Evolutionary conservation across 2,113 vertebrate genomes (phyloP).

Genomic region (Clupea harengus): DNA sequence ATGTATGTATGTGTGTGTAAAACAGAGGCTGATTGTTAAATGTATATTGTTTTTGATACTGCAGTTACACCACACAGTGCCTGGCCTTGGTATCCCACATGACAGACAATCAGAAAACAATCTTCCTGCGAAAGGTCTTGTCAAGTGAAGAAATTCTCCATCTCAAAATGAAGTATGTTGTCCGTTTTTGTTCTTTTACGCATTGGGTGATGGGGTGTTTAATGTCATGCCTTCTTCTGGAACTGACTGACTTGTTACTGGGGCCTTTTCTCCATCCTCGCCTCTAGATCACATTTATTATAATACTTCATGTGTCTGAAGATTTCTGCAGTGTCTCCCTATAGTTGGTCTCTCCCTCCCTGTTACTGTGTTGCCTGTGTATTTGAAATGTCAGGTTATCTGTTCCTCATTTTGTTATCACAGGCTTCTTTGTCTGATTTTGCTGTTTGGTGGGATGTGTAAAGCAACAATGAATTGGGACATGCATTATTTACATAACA

Average conservation of each 20-base stretch:
- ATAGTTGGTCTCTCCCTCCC: neutral
- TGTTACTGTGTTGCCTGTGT: neutral
- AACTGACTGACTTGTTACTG: neutral
- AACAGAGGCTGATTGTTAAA: neutral
- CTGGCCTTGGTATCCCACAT: constrained; percentile 89
- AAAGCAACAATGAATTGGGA: no score
- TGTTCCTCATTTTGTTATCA: neutral
- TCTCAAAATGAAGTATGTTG: constrained; percentile 88
- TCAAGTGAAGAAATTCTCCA: constrained; percentile 85
- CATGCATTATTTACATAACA: no score
- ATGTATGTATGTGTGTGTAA: neutral
- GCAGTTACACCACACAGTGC: constrained; percentile 91
- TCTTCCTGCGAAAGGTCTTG: constrained; percentile 90
- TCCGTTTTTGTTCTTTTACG: neutral
- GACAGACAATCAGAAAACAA: constrained; percentile 91
- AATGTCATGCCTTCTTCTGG: neutral
- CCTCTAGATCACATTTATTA: neutral
- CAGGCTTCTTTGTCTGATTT: neutral
- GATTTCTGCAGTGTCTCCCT: neutral
- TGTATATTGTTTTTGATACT: constrained; percentile 44
- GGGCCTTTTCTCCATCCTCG: neutral
- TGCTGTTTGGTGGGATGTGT: neutral
- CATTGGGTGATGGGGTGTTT: no score
- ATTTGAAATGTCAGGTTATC: no score
- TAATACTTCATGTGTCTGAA: neutral